phyloP scores from a whole-genome alignment of 2,113 vertebrate species.

The Promerops cafer region DNA sequence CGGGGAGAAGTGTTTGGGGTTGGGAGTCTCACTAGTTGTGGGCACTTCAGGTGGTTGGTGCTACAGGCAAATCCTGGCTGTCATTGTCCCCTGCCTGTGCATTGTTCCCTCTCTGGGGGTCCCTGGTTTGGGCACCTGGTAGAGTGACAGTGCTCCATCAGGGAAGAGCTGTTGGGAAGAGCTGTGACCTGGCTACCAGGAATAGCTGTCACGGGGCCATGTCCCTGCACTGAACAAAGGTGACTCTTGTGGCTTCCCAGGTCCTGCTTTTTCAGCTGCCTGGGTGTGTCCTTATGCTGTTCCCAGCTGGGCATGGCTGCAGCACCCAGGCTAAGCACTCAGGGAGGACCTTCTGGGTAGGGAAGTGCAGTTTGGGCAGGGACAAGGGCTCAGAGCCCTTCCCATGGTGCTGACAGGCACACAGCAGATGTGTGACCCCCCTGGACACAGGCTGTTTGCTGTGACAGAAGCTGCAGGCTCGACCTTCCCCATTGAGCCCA shows the following conservation, averaged over 20 bases:
- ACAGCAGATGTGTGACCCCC: background rate
- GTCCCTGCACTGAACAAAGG: accelerated
- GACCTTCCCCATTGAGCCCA: background rate
- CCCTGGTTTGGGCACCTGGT: background rate
- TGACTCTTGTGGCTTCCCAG: background rate
- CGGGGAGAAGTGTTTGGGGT: accelerated
- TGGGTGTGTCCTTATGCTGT: accelerated
- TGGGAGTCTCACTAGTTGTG: accelerated
- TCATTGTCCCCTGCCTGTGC: background rate
- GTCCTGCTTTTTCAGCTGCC: background rate
- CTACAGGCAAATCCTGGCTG: background rate
- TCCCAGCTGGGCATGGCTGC: background rate
- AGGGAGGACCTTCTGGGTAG: too few species aligned
- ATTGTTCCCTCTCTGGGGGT: accelerated
- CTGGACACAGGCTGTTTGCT: background rate
- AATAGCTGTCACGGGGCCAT: accelerated
- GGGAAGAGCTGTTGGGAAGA: background rate
- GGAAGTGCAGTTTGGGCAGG: background rate
- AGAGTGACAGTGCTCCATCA: background rate
- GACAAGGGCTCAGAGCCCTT: background rate
- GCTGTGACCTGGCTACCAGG: background rate
- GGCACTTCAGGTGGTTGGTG: background rate
- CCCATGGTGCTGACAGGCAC: background rate
- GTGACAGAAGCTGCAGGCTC: background rate
- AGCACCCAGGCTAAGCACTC: background rate